Evolutionary conservation across 2,113 vertebrate genomes (phyloP), one percentile per base, ranked within the genome.

Genomic region (Coryphaenoides rupestris): DNA sequence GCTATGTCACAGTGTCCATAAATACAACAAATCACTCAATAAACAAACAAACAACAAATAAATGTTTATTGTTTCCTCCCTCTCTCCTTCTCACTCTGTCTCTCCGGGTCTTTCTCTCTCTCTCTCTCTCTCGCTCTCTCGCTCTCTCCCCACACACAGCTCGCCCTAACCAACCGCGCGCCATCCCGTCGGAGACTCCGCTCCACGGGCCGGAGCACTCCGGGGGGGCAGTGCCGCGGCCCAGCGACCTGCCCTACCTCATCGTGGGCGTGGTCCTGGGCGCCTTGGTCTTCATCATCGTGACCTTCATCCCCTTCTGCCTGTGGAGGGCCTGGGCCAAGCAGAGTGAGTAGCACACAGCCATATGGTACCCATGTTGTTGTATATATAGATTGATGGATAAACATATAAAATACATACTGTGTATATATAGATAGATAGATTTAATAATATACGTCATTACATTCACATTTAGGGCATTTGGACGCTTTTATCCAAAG

Each of bases 251-350:
- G 70, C 96, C 95, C 0, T 99, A 99, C 77, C 88, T 98, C 79
- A 98, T 98, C 1, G 95, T 99, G 0, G 93, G 93, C 0, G 90
- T 97, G 0, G 95, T 95, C 62, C 82, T 99, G 66, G 96, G 95
- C 61, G 93, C 94, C 2, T 87, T 98, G 0, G 94, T 95, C 46
- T 95, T 97, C 78, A 91, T 98, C 86, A 95, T 98, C 0, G 94
- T 96, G 1, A 92, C 94, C 66, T 98, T 98, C 89, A 97, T 97
- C 83, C 95, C 96, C 14, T 95, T 98, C 84, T 98, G 96, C 73
- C 87, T 98, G 45, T 99, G 97, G 96, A 92, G 95, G 78, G 93
- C 95, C 40, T 98, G 95, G 94, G 93, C 96, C 80, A 98, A 99
- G 73, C 96, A 99, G 82, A 99, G 96, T 99, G 88, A 94, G 95